Base-by-base conservation (phyloP, 1,140 invertebrate species). In the Frieseomelitta varia region DNA sequence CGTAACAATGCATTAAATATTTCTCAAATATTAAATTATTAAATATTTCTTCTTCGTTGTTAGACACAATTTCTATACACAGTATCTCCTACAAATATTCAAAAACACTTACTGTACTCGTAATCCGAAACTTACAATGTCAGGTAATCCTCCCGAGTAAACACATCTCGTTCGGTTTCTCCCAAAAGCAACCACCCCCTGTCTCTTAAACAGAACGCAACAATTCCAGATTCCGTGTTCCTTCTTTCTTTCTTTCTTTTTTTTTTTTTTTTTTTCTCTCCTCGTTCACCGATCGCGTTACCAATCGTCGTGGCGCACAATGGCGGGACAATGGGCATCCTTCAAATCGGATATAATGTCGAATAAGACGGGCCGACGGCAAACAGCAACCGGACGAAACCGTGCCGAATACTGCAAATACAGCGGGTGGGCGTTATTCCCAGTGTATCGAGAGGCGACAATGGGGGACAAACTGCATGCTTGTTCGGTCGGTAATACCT, bases 401-500 rank as follows among this genome's bases (percentile, higher is more conserved):
- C 88, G 86, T 80, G 79, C 88, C 88, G 88, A 90, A 90, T 90
- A 90, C 88, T 90, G 82, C 88, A 90, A 89, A 90, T 90, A 90
- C 88, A 89, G 88, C 85, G 88, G 90, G 91, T 92, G 92, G 91
- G 88, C 90, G 92, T 93, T 93, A 93, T 93, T 93, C 87, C 90
- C 89, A 89, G 76, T 91, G 92, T 93, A 93, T 93, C 93, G 92
- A 90, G 90, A 91, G 91, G 79, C 88, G 84, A 90, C 89, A 90
- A 90, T 90, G 88, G 88, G 88, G 86, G 89, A 93, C 93, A 93
- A 94, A 93, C 93, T 92, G 93, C 91, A 93, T 91, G 91, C 90
- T 93, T 93, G 92, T 93, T 94, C 91, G 91, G 92, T 91, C 86
- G 92, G 93, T 93, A 93, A 93, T 93, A 93, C 92, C 93, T 93